phyloP scores from a whole-genome alignment of 1,140 invertebrate species.

The Trachelipus rathkii region DNA sequence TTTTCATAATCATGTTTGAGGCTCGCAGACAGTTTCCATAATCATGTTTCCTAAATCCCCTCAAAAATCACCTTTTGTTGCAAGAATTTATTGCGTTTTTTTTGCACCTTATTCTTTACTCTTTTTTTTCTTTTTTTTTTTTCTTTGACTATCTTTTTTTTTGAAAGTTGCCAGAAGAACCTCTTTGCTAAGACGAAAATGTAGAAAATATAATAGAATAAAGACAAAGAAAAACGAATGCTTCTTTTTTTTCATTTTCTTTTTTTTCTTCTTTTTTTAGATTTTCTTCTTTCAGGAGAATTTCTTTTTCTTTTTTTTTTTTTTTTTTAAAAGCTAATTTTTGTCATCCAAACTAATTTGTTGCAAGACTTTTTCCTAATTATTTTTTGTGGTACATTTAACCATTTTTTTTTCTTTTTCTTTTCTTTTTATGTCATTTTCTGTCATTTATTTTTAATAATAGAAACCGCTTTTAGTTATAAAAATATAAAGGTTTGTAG shows the following conservation, averaged over 20 bases:
- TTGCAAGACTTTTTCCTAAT: no score
- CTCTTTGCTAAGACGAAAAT: neutral
- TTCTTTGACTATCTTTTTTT: constrained; percentile 27
- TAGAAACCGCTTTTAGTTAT: no score
- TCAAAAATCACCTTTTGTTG: constrained; percentile 30
- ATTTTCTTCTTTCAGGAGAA: no score
- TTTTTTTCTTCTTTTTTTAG: neutral
- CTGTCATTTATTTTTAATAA: no score
- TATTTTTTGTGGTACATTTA: no score
- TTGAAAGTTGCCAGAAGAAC: constrained; percentile 13
- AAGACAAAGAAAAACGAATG: neutral
- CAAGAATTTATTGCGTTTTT: constrained; percentile 24
- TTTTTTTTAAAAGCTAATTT: no score
- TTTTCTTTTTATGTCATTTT: no score
- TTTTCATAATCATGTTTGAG: constrained; percentile 43
- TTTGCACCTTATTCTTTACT: constrained; percentile 19
- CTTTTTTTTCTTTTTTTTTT: constrained; percentile 12
- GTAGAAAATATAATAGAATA: neutral
- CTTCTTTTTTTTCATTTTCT: neutral
- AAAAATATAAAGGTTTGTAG: no score
- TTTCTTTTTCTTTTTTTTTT: no score
- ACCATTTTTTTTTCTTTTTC: no score
- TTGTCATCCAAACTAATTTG: no score
- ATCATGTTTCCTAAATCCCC: constrained; percentile 33
- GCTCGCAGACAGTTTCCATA: constrained; percentile 33